Evolutionary conservation across 2,797 vertebrate species (phyloP), one percentile per base, ranked within the genome.

Genomic region (Nannoperca australis): DNA sequence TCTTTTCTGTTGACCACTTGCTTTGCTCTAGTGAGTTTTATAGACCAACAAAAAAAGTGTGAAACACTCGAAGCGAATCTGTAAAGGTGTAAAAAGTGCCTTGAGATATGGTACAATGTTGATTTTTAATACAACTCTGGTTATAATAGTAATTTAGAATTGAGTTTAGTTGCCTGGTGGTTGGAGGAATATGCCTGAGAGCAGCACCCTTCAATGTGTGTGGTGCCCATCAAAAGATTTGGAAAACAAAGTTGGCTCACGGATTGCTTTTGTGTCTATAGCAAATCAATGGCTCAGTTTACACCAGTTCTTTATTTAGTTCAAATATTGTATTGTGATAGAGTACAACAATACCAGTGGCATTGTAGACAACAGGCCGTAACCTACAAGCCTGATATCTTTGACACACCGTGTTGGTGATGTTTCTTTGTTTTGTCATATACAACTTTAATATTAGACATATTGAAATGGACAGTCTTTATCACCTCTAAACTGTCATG

Each of bases 1-100:
- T 68, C 76, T 69, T 27, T 27, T 27, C 24, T 27, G 1, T 56
- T 60, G 62, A 84, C 76, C 56, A 53, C 49, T 86, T 67, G 45
- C 13, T 56, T 75, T 70, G 40, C 75, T 70, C 38, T 56, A 13
- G 42, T 8, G 32, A 60, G 47, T 71, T 75, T 69, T 74, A 42
- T 63, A 72, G 63, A 81, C 30, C 61, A 54, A 27, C 50, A 70
- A 44, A 56, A 73, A 61, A 75, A 36, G 60, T 91, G 87, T 81
- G 61, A 90, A 85, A 83, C 45, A 40, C 53, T 78, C 44, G 53
- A 20, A 47, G 67, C 59, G 17, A 50, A 70, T 80, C 42, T 83
- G 54, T 47, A 64, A 50, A 70, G 53, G 67, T 71, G 32, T 20
- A 44, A 18, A 63, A 81, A 20, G 13, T 15, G 45, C 42, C 18